Conservation (phyloP, 2,888 invertebrate genomes). For the Seladonia tumulorum region DNA sequence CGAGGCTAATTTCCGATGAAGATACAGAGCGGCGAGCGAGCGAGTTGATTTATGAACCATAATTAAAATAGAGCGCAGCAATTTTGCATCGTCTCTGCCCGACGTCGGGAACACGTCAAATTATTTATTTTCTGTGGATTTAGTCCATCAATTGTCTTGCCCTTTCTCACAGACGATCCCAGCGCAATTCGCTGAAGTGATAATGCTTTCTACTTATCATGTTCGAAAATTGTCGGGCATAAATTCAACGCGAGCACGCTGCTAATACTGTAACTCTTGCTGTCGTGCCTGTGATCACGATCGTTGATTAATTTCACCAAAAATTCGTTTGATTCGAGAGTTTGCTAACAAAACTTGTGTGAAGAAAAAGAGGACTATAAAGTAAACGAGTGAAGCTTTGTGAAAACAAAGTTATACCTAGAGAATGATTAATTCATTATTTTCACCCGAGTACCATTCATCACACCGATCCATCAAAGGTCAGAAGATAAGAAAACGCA, state of each 20-base stretch:
- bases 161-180: slow-evolving; percentile 33
- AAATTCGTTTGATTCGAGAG: not conserved
- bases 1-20: slow-evolving; percentile 57
- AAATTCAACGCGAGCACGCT: slow-evolving; percentile 30
- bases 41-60: slow-evolving; percentile 66
- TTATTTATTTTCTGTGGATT: slow-evolving; percentile 50
- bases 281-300: not conserved
- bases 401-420: not conserved
- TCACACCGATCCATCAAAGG: not conserved
- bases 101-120: slow-evolving; percentile 46
- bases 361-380: not conserved
- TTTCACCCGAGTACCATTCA: not conserved
- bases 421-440: not conserved
- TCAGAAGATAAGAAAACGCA: not conserved
- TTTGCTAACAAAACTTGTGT: not conserved
- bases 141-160: slow-evolving; percentile 48
- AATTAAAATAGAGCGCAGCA: slow-evolving; percentile 70
- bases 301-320: slow-evolving; percentile 27
- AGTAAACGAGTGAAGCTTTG: not conserved
- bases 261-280: slow-evolving; percentile 11
- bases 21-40: slow-evolving; percentile 37
- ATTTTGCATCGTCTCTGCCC: slow-evolving; percentile 57
- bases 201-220: slow-evolving; percentile 34
- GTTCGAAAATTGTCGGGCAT: slow-evolving; percentile 41
- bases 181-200: slow-evolving; percentile 28